A percentile compares a stretch with the other conserved stretches of the same genome.
Conservation (phyloP, 2,888 invertebrate genomes). For the Archips crataeganus region DNA sequence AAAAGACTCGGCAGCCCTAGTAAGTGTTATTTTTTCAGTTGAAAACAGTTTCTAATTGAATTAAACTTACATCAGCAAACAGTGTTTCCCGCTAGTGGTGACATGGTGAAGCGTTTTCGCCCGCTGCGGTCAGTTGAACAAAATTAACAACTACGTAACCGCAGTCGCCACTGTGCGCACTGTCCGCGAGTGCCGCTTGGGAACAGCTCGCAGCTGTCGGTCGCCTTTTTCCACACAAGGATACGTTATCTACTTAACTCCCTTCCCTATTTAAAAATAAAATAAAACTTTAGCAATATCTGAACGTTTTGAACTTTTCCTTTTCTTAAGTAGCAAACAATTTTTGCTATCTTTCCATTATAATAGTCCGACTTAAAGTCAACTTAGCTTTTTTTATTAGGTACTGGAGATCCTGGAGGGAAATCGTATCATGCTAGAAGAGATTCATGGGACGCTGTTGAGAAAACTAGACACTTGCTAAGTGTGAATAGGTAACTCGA, state of each 20-base stretch:
- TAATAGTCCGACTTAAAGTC: neutral
- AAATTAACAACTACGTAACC: slow-evolving; percentile 17
- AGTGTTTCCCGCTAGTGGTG: neutral
- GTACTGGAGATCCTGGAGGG: slow-evolving; percentile 75
- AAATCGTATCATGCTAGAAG: slow-evolving; percentile 78
- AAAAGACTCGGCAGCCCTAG: slow-evolving; percentile 78
- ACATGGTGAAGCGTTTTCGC: neutral
- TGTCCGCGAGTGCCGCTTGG: neutral
- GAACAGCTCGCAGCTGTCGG: neutral
- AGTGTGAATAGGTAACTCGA: slow-evolving; percentile 77
- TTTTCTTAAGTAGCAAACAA: too few relatives aligned
- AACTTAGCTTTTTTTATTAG: slow-evolving; percentile 48
- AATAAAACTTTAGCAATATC: neutral
- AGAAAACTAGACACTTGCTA: slow-evolving; percentile 91
- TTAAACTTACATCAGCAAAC: neutral
- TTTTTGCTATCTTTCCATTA: neutral
- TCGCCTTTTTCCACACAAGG: neutral
- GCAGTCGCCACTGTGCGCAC: neutral
- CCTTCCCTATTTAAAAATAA: neutral
- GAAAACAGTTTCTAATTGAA: neutral
- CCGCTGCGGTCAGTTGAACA: slow-evolving; percentile 10
- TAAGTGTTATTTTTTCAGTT: slow-evolving; percentile 50
- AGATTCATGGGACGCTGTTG: slow-evolving; percentile 94
- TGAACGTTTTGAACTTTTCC: too few relatives aligned
- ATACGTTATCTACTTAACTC: neutral